Percentiles rank a stretch among this genome's conserved stretches.
phyloP scores from a whole-genome alignment of 2,113 vertebrate species.

The Puntigrus tetrazona region DNA sequence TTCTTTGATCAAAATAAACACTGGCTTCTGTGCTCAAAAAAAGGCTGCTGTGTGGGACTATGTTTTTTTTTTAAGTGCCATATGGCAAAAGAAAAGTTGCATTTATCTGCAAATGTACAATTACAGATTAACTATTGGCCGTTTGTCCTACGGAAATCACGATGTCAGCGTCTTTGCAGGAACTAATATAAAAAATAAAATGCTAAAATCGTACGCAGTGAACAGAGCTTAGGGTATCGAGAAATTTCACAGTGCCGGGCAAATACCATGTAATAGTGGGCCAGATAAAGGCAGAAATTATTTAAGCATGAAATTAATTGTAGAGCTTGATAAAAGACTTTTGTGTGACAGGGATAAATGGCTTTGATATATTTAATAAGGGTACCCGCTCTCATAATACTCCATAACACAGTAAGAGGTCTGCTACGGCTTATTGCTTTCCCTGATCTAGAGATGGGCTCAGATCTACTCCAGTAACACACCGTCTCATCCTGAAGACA shows the following conservation, averaged over 20 bases:
- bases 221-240: neutral
- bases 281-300: conserved; percentile 37
- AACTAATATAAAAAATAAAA: neutral
- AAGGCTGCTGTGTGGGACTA: neutral
- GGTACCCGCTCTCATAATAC: conserved; percentile 15
- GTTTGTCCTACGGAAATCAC: conserved; percentile 21
- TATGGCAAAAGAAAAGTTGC: neutral
- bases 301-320: conserved; percentile 53
- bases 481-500: neutral
- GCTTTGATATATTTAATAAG: conserved; percentile 48
- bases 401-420: conserved; percentile 11
- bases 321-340: conserved; percentile 41
- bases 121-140: neutral
- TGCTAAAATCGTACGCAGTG: neutral
- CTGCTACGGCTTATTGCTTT: neutral
- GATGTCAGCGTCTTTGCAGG: neutral
- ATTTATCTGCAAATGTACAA: neutral
- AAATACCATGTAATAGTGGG: conserved; percentile 35
- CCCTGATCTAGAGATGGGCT: neutral
- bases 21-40: neutral
- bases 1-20: neutral
- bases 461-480: conserved; percentile 3
- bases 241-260: conserved; percentile 41
- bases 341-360: conserved; percentile 45
- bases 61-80: neutral